Conservation (phyloP, 2,888 invertebrate genomes). For the Eupithecia vulgata region DNA sequence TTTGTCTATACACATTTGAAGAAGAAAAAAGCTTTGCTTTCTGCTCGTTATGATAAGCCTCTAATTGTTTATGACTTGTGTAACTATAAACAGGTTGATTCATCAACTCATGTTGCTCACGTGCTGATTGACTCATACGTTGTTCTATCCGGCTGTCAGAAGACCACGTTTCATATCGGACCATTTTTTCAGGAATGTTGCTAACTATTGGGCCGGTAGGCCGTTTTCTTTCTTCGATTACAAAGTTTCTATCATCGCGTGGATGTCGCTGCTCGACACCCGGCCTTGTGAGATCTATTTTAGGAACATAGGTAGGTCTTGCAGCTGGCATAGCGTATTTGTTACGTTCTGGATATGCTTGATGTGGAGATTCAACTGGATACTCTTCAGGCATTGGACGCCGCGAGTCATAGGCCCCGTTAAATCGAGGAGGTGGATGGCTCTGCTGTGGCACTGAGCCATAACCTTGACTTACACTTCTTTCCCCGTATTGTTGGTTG, state of each 20-base stretch:
- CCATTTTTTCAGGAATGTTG: slow-evolving; percentile 81
- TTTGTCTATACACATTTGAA: slow-evolving; percentile 63
- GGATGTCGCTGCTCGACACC: slow-evolving; percentile 65
- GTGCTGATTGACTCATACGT: slow-evolving; percentile 65
- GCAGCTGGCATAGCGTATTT: slow-evolving; percentile 61
- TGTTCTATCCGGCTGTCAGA: slow-evolving; percentile 77
- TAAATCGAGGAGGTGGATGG: slow-evolving; percentile 64
- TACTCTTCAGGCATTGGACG: slow-evolving; percentile 64
- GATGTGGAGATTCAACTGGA: slow-evolving; percentile 69
- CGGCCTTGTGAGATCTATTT: slow-evolving; percentile 78
- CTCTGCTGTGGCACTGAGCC: slow-evolving; percentile 55
- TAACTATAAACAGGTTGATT: slow-evolving; percentile 77
- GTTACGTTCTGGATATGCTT: slow-evolving; percentile 64
- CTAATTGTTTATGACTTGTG: slow-evolving; percentile 74
- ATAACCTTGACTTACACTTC: slow-evolving; percentile 60
- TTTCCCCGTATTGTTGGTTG: slow-evolving; percentile 77
- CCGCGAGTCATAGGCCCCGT: slow-evolving; percentile 66
- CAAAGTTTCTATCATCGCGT: slow-evolving; percentile 72
- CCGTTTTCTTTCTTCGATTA: slow-evolving; percentile 77
- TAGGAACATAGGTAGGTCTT: slow-evolving; percentile 72
- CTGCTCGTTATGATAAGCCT: slow-evolving; percentile 75
- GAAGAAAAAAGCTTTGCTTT: slow-evolving; percentile 54
- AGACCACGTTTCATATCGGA: slow-evolving; percentile 77
- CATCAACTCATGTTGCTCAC: slow-evolving; percentile 76
- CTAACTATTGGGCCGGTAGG: slow-evolving; percentile 69